Percentiles rank a stretch among this genome's conserved stretches.
Conservation (phyloP, 1,140 invertebrate genomes). For the Heterodera carotae region DNA sequence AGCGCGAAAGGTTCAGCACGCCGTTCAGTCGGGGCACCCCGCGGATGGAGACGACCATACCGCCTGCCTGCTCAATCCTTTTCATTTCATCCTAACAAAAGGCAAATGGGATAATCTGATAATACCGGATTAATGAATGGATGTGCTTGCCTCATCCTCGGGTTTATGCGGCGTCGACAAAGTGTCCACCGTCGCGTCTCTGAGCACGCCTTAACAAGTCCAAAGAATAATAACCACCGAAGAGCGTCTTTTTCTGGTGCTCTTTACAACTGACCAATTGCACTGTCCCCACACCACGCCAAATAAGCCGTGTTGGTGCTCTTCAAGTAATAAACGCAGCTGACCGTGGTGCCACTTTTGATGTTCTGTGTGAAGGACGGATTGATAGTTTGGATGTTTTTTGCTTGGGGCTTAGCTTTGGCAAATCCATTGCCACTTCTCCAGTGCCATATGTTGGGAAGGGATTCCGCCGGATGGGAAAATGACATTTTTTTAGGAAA, state of each 20-base stretch:
- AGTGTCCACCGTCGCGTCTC: background rate
- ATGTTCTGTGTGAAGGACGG: conserved; percentile 19
- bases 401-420: no score
- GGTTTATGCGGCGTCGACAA: conserved; percentile 14
- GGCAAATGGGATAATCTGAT: no score
- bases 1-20: conserved; percentile 33
- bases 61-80: conserved; percentile 31
- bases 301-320: conserved; percentile 18
- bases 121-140: no score
- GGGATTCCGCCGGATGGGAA: no score
- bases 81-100: conserved; percentile 20
- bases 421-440: background rate
- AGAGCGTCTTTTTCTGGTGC: background rate
- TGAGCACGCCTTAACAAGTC: conserved; percentile 4
- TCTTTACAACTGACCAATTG: conserved; percentile 19
- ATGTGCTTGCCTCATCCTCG: background rate
- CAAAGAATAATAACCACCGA: background rate
- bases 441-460: no score
- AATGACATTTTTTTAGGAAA: no score
- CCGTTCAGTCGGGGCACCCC: conserved; percentile 32
- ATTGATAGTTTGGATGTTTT: no score
- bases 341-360: conserved; percentile 35
- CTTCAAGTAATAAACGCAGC: conserved; percentile 30
- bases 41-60: conserved; percentile 26
- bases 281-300: conserved; percentile 35